A percentile compares a stretch with the other conserved stretches of the same genome.
Evolutionary conservation across 2,888 invertebrate genomes (phyloP).

Genomic region (Xylota sylvarum): DNA sequence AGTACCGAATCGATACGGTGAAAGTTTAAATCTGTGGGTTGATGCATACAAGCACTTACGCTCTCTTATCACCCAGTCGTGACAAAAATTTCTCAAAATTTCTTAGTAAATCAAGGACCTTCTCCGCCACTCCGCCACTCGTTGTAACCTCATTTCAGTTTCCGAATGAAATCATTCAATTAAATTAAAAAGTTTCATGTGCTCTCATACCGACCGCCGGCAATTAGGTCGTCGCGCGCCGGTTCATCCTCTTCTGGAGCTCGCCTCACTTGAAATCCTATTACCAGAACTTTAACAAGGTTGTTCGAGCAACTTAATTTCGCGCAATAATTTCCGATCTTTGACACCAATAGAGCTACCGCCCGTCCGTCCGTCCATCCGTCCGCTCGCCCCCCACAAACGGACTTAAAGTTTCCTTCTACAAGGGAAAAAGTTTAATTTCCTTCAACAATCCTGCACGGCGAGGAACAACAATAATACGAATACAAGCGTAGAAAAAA

Average conservation of each 20-base stretch:
- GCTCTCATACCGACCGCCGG: conserved; percentile 4
- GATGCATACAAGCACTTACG: background rate
- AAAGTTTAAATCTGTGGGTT: conserved; percentile 45
- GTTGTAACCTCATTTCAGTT: conserved; percentile 42
- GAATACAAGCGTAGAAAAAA: too few species aligned
- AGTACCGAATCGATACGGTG: conserved; percentile 22
- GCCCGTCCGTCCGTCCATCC: background rate
- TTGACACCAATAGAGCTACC: conserved; percentile 68
- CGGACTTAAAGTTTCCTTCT: conserved; percentile 49
- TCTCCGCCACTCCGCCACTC: conserved; percentile 8
- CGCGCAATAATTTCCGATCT: conserved; percentile 68
- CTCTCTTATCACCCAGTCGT: background rate
- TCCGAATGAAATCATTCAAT: conserved; percentile 58
- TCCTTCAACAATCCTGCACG: conserved; percentile 33
- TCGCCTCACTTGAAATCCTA: conserved; percentile 45
- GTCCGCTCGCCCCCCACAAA: conserved; percentile 18
- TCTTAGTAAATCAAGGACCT: background rate
- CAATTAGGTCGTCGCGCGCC: conserved; percentile 53
- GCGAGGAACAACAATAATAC: conserved; percentile 29
- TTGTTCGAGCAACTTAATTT: conserved; percentile 66
- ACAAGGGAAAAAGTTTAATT: conserved; percentile 26
- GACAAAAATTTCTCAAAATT: background rate
- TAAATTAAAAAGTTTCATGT: conserved; percentile 56
- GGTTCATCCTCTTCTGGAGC: conserved; percentile 26
- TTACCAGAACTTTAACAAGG: conserved; percentile 63